Evolutionary conservation across 1,140 invertebrate genomes (phyloP).

Genomic region (Scaptodrosophila lebanonensis): DNA sequence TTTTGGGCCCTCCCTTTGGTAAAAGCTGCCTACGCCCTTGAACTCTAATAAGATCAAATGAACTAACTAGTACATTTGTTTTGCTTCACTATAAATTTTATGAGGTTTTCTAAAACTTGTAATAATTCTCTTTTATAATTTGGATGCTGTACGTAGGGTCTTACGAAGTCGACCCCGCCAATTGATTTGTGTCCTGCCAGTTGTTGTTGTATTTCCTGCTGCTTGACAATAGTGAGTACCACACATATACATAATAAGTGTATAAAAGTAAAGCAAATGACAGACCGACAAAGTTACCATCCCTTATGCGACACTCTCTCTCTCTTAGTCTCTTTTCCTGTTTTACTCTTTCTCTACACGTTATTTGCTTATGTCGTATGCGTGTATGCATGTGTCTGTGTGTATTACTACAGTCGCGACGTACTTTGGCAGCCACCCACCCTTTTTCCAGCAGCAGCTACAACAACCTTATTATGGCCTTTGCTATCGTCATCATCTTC

Average conservation of each 20-base stretch:
- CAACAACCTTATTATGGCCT: constrained; percentile 11
- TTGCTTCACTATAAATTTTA: too few species aligned
- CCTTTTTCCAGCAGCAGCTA: constrained; percentile 33
- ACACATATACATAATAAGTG: constrained; percentile 19
- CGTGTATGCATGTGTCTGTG: constrained; percentile 16
- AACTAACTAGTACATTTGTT: too few species aligned
- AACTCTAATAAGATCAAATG: too few species aligned
- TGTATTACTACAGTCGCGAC: constrained; percentile 65
- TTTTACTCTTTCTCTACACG: constrained; percentile 63
- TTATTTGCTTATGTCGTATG: constrained; percentile 44
- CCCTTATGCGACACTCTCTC: constrained; percentile 55
- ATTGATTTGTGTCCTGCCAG: constrained; percentile 55
- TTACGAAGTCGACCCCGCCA: constrained; percentile 50
- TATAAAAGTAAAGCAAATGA: constrained; percentile 29
- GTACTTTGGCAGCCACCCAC: constrained; percentile 58
- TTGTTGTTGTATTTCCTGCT: constrained; percentile 42
- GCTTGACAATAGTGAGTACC: constrained; percentile 31
- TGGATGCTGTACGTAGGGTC: constrained; percentile 44
- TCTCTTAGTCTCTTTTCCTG: constrained; percentile 28
- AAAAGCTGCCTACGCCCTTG: too few species aligned
- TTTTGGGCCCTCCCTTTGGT: too few species aligned
- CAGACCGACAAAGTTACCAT: constrained; percentile 42
- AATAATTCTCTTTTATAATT: background rate
- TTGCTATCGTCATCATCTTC: constrained; percentile 19
- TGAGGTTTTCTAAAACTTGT: too few species aligned